These are phyloP conservation scores for Formica exsecta DNA, from an alignment of 1,140 invertebrate genomes.

Conservation along the genomic window DNA sequence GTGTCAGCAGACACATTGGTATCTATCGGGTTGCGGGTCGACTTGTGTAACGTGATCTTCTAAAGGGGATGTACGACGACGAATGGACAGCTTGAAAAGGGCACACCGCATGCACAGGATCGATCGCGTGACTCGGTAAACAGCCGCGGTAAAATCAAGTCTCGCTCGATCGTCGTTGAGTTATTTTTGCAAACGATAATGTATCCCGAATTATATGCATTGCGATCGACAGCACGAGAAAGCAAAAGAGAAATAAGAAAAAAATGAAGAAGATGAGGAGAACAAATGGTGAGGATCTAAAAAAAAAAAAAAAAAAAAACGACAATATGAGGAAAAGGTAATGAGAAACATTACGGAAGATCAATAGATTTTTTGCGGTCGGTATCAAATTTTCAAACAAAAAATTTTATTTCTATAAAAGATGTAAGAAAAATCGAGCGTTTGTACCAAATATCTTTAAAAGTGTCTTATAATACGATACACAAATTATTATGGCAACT, in stretches of 20 bases:
- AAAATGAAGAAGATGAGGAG: neutral
- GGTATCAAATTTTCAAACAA: neutral
- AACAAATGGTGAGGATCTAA: neutral
- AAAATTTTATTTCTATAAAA: neutral
- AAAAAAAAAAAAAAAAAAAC: too few relatives aligned
- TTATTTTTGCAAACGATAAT: constrained; percentile 9
- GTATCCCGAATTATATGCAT: constrained; percentile 8
- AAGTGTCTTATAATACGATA: constrained; percentile 4
- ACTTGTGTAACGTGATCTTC: constrained; percentile 61
- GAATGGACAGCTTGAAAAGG: constrained; percentile 57
- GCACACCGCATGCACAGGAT: constrained; percentile 12
- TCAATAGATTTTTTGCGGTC: neutral
- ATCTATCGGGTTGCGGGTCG: constrained; percentile 59
- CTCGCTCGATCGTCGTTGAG: neutral
- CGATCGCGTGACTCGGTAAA: constrained; percentile 43
- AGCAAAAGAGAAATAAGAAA: neutral
- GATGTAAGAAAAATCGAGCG: neutral
- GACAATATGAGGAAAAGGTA: neutral
- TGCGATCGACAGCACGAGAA: neutral
- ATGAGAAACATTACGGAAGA: neutral
- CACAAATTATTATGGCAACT: neutral
- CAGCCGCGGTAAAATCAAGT: constrained; percentile 30
- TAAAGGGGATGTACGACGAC: constrained; percentile 68
- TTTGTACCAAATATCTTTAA: neutral
- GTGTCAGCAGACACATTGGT: constrained; percentile 51